Evolutionary conservation across 1,140 invertebrate species (phyloP), one percentile per base, ranked within the genome.

Genomic region (Brachionus plicatilis): DNA sequence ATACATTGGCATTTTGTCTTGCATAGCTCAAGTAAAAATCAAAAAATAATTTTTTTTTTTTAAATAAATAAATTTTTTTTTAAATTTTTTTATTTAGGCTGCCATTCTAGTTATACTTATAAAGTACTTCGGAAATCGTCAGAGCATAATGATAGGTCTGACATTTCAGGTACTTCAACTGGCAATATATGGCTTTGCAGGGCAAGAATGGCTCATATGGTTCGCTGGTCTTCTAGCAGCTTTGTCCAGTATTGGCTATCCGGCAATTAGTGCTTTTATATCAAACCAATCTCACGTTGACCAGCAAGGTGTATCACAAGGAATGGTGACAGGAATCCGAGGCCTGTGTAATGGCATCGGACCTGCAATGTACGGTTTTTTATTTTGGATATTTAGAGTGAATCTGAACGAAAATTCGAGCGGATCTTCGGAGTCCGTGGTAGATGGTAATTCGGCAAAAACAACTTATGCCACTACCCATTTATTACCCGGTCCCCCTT

Each of bases 301-400:
- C 89, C 94, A 97, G 88, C 98, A 99, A 91, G 97, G 94, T 92
- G 24, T 86, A 9, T 78, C 83, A 8, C 83, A 84, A 75, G 82
- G 82, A 27, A 96, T 99, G 92, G 95, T 99, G 14, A 99, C 97
- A 11, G 91, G 91, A 41, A 91, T 91, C 65, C 86, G 96, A 86
- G 96, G 96, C 12, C 92, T 99, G 29, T 96, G 95, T 88, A 95
- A 95, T 89, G 95, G 95, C 2, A 90, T 98, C 17, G 96, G 96
- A 3, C 96, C 96, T 0, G 96, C 96, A 9, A 93, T 97, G 90
- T 99, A 97, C 90, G 98, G 98, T 27, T 93, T 99, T 82, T 96
- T 99, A 86, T 99, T 99, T 90, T 99, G 97, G 90, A 91, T 99
- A 86, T 99, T 99, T 90, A 95, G 98, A 90, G 97, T 99, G 5